These are phyloP conservation scores for Pygathrix nemaeus DNA, from an alignment of 2,113 vertebrate genomes.

Conservation along the genomic window DNA sequence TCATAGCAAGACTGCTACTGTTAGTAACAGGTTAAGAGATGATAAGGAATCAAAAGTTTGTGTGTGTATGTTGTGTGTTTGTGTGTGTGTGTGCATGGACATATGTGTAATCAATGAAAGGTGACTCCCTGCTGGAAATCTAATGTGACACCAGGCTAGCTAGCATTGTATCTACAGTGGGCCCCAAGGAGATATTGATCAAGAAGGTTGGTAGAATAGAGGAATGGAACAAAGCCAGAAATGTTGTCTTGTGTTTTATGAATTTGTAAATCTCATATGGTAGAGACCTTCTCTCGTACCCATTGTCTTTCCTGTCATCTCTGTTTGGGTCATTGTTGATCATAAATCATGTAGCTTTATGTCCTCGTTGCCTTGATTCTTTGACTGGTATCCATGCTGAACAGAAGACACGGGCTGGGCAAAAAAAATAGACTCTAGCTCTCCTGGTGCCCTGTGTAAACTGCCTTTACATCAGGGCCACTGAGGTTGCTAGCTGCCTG, in stretches of 20 bases:
- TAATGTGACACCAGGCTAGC: background rate
- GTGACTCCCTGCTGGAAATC: background rate
- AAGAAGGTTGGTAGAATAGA: background rate
- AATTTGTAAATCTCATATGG: background rate
- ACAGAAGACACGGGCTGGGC: background rate
- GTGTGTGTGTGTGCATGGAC: background rate
- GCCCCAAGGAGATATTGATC: fast-evolving
- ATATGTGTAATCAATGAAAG: background rate
- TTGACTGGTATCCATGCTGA: background rate
- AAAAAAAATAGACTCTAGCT: background rate
- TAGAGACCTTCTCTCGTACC: background rate
- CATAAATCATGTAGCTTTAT: background rate
- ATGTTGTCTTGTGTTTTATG: background rate
- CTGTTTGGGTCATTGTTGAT: background rate
- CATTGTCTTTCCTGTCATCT: background rate
- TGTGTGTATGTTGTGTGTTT: background rate
- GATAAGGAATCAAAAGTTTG: background rate
- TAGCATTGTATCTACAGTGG: background rate
- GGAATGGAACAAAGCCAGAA: background rate
- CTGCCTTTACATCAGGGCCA: background rate
- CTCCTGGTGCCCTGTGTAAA: background rate
- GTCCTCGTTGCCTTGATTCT: background rate
- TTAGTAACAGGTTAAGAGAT: background rate
- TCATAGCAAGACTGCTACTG: no score
- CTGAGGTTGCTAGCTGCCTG: background rate